Evolutionary conservation across 1,140 invertebrate genomes (phyloP), one percentile per base, ranked within the genome.

Genomic region (Globodera rostochiensis): DNA sequence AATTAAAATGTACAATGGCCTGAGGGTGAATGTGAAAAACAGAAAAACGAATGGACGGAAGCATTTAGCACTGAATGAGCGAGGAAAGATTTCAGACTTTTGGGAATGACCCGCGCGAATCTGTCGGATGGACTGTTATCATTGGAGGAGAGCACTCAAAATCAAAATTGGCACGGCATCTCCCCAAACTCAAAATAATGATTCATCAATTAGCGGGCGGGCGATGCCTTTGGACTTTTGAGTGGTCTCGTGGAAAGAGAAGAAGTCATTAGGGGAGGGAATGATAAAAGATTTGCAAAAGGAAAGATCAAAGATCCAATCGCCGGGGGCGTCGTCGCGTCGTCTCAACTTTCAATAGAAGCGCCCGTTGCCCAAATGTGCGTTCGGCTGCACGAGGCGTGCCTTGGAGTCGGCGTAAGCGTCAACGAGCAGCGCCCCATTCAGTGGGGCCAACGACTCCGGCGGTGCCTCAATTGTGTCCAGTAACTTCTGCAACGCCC

Each of bases 401-500:
- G 76, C 70, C 11, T 78, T 78, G 3, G 76, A 25, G 25, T 78
- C 76, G 4, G 76, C 76, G 19, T 78, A 78, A 3, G 76, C 25
- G 70, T 78, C 76, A 6, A 70, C 66, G 49, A 78, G 74, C 49
- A 86, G 50, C 46, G 80, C 75, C 8, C 84, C 84, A 60, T 85
- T 86, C 49, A 80, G 80, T 15, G 78, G 77, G 19, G 70, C 36
- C 19, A 73, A 64, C n/a, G 79, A 64, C 47, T 86, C 85, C 13
- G 86, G 84, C 21, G 70, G 53, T 19, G 81, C 75, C 47, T 87
- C 86, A 83, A 86, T 87, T 47, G 86, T 86, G 50, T 87, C 86
- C 11, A 86, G 57, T 64, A 86, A 45, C 71, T 86, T 85, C 64
- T 85, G 84, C 77, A 87, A 87, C 13, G 85, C 85, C 15, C 80